A percentile compares a stretch with the other conserved stretches of the same genome.
Conservation (phyloP, 2,797 vertebrate species). For the Cygnus olor region DNA sequence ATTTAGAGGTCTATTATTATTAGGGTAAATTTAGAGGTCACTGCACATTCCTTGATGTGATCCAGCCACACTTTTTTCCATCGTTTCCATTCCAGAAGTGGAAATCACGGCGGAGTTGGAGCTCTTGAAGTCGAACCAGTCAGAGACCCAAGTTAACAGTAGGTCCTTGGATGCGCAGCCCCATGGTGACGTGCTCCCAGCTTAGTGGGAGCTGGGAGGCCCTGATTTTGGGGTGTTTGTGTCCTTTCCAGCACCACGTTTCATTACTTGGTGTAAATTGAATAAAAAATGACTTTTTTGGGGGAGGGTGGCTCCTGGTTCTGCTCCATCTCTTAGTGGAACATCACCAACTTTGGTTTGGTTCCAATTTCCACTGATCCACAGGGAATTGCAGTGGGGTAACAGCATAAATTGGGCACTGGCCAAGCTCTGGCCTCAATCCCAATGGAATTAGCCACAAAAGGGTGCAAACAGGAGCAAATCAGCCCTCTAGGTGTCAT, state of each 20-base stretch:
- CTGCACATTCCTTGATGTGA: rapidly evolving
- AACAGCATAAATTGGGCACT: rapidly evolving
- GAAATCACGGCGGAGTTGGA: background rate
- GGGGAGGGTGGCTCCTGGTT: rapidly evolving
- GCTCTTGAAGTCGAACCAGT: background rate
- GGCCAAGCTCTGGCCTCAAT: rapidly evolving
- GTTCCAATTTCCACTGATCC: background rate
- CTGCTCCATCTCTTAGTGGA: background rate
- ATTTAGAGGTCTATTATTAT: rapidly evolving
- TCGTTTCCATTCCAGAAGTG: background rate
- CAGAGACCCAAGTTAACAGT: background rate
- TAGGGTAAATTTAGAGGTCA: rapidly evolving
- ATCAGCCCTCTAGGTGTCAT: no score
- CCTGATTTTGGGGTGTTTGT: background rate
- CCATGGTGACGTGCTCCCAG: rapidly evolving
- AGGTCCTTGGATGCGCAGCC: background rate
- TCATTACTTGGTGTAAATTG: background rate
- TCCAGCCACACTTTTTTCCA: rapidly evolving
- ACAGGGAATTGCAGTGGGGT: rapidly evolving
- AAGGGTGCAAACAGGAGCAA: background rate
- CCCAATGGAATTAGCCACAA: background rate
- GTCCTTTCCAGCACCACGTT: background rate
- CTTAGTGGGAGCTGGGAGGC: rapidly evolving
- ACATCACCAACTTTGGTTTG: rapidly evolving
- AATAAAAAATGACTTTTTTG: background rate